Evolutionary conservation across 1,140 invertebrate species (phyloP).

Genomic region (Thaumatotibia leucotreta): DNA sequence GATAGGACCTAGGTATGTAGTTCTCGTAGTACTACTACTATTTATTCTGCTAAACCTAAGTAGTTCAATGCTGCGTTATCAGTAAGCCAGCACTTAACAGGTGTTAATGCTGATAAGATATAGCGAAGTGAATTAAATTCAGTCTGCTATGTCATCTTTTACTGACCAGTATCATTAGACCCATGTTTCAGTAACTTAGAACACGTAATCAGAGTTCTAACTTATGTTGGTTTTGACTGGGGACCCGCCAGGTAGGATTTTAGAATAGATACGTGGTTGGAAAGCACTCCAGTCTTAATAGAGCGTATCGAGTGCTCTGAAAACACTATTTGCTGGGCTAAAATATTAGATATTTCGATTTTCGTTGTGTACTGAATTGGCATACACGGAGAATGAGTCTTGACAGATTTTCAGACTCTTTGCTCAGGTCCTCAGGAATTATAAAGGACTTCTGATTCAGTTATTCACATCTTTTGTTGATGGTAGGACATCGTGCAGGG

Average conservation of each 20-base stretch:
- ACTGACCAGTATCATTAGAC: background rate
- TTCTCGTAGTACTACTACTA: background rate
- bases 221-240: background rate
- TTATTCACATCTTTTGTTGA: too few relatives aligned
- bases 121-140: background rate
- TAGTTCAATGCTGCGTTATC: background rate
- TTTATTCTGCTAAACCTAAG: background rate
- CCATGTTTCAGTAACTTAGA: too few relatives aligned
- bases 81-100: background rate
- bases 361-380: too few relatives aligned
- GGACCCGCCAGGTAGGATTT: background rate
- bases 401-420: too few relatives aligned
- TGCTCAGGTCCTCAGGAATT: too few relatives aligned
- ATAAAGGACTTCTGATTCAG: too few relatives aligned
- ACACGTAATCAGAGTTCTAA: too few relatives aligned
- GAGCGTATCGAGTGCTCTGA: background rate
- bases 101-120: background rate
- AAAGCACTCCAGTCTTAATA: background rate
- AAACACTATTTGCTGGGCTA: background rate
- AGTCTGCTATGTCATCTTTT: background rate
- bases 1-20: too few relatives aligned
- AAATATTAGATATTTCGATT: background rate
- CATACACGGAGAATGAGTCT: too few relatives aligned
- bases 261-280: background rate
- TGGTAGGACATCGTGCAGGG: too few relatives aligned